phyloP scores from a whole-genome alignment of 1,140 invertebrate species.

The Pectinophora gossypiella region DNA sequence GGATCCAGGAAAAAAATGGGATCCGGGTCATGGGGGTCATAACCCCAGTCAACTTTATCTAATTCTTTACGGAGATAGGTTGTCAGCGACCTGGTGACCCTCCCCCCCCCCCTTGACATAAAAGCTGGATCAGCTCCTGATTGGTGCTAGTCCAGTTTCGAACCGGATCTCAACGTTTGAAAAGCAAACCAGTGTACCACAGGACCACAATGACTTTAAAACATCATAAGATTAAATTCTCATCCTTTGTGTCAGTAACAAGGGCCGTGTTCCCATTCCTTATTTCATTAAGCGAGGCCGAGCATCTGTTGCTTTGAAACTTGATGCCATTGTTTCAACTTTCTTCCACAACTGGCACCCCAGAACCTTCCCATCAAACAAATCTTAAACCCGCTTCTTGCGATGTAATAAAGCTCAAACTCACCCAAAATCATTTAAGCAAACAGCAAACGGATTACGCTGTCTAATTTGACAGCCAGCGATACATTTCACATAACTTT shows the following conservation, averaged over 20 bases:
- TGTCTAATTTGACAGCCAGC: not conserved
- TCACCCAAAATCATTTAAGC: not conserved
- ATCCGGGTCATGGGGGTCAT: too few species aligned
- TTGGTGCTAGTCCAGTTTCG: too few species aligned
- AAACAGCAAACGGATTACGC: not conserved
- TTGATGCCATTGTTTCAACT: conserved; percentile 31
- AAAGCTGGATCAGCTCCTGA: too few species aligned
- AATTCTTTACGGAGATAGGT: too few species aligned
- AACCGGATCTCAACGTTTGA: too few species aligned
- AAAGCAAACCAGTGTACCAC: too few species aligned
- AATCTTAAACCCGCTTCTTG: not conserved
- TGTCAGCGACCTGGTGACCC: too few species aligned
- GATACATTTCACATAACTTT: not conserved
- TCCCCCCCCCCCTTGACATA: too few species aligned
- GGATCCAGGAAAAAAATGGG: too few species aligned
- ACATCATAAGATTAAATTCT: not conserved
- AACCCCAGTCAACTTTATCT: too few species aligned
- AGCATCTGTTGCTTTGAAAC: conserved; percentile 36
- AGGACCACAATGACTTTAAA: too few species aligned
- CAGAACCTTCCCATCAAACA: not conserved
- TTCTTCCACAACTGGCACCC: conserved; percentile 15
- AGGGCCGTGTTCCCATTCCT: conserved; percentile 17
- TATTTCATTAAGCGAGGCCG: conserved; percentile 29
- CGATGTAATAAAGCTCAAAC: not conserved
- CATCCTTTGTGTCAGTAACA: not conserved